Base-by-base conservation (phyloP, 2,797 vertebrate species). In the Natrix natrix region DNA sequence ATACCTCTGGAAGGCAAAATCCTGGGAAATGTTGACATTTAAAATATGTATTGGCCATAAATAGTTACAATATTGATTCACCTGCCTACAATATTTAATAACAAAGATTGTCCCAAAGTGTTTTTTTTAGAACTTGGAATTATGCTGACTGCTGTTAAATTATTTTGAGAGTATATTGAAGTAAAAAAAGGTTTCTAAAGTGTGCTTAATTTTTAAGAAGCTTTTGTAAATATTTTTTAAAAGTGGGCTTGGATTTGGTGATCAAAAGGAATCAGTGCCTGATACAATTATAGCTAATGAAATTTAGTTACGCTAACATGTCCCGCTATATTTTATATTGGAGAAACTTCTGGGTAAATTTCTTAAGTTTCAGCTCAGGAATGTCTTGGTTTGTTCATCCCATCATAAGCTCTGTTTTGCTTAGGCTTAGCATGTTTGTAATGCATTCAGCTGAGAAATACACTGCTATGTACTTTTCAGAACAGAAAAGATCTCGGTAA, bases 281-380 rank as follows among this genome's bases (percentile, higher is more conserved):
- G 5, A 26, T 69, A 20, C 16, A 59, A 48, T 56, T 13, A 4
- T 2, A 3, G 63, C 14, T 54, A 56, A 52, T 88, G 12, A 48
- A 10, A 83, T 78, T 32, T 69, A 74, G 37, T 26, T 54, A n/a
- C 1, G 69, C 24, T 52, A 10, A 11, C 4, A 28, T 26, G 8
- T 1, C 5, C 8, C 14, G 0, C 0, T 54, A 17, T 60, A 1
- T 6, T 2, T 83, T 83, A 48, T 83, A 83, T 28, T 43, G 10
- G 14, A 0, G 16, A 4, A n/a, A 37, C 0, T 20, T 13, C 48
- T 20, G 11, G 1, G 0, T n/a, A 0, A 37, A 57, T n/a, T 10
- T 8, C 74, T 94, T 66, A 74, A 20, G 48, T 28, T 24, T 57
- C 52, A 55, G 20, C 1, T 66, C 86, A 92, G 43, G 52, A 87